phyloP scores from a whole-genome alignment of 2,113 vertebrate genomes.

The Pycnonotus jocosus region DNA sequence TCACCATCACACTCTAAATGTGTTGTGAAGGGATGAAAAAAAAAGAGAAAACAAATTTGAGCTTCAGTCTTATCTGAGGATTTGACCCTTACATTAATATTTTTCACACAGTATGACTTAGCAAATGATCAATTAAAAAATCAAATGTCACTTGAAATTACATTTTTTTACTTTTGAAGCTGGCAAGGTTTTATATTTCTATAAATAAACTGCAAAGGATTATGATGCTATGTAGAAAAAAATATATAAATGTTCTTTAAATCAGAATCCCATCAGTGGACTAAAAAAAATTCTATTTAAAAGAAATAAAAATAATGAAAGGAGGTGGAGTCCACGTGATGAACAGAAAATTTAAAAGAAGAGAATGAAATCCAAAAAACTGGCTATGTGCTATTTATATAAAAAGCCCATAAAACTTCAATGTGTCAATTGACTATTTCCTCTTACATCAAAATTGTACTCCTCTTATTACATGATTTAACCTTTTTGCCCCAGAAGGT shows the following conservation, averaged over 20 bases:
- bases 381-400: neutral
- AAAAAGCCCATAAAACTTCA: neutral
- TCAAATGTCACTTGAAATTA: neutral
- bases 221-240: neutral
- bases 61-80: neutral
- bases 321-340: accelerated
- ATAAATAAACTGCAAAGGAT: neutral
- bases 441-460: neutral
- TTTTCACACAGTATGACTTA: neutral
- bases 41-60: neutral
- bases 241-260: neutral
- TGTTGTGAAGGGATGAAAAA: neutral
- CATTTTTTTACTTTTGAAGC: neutral
- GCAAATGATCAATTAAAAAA: neutral
- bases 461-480: neutral
- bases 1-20: neutral
- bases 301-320: neutral
- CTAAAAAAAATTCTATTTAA: neutral
- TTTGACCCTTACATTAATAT: neutral
- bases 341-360: neutral
- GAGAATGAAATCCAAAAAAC: neutral
- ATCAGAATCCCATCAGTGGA: neutral
- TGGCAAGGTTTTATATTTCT: neutral
- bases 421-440: neutral
- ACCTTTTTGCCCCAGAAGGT: neutral